phyloP scores from a whole-genome alignment of 2,797 vertebrate genomes.

The Pogoniulus pusillus region DNA sequence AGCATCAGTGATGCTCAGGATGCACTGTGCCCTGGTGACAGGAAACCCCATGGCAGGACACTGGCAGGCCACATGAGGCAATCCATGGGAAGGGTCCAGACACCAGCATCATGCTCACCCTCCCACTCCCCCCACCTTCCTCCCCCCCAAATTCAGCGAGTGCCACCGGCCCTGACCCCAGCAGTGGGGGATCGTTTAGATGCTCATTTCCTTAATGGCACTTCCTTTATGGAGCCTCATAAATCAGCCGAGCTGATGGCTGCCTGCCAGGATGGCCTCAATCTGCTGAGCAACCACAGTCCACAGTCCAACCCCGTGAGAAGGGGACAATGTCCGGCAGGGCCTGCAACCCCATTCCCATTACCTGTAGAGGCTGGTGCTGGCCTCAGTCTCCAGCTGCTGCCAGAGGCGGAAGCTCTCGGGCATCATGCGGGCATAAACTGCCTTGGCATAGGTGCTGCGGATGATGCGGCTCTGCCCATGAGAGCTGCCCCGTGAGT shows the following conservation, averaged over 20 bases:
- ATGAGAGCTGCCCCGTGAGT: slow-evolving; percentile 92
- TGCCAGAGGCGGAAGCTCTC: slow-evolving; percentile 87
- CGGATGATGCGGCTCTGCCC: slow-evolving; percentile 92
- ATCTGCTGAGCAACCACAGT: background rate
- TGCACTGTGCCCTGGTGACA: background rate
- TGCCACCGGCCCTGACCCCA: background rate
- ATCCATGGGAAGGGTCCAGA: fast-evolving
- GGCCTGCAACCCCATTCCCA: background rate
- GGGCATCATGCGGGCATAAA: slow-evolving; percentile 87
- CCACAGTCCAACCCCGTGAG: fast-evolving
- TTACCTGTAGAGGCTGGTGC: slow-evolving; percentile 84
- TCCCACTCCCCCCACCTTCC: fast-evolving
- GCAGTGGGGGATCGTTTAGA: slow-evolving; percentile 58
- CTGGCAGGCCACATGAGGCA: background rate
- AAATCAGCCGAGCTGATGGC: background rate
- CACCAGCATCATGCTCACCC: fast-evolving
- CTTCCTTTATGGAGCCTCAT: slow-evolving; percentile 39
- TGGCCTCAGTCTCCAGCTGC: slow-evolving; percentile 82
- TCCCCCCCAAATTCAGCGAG: background rate
- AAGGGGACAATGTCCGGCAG: fast-evolving
- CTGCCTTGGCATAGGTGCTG: slow-evolving; percentile 81
- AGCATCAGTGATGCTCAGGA: background rate
- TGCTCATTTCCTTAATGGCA: slow-evolving; percentile 66
- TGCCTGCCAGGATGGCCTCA: background rate
- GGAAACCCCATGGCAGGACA: background rate